Evolutionary conservation across 1,140 invertebrate genomes (phyloP).

Genomic region (Triops cancriformis): DNA sequence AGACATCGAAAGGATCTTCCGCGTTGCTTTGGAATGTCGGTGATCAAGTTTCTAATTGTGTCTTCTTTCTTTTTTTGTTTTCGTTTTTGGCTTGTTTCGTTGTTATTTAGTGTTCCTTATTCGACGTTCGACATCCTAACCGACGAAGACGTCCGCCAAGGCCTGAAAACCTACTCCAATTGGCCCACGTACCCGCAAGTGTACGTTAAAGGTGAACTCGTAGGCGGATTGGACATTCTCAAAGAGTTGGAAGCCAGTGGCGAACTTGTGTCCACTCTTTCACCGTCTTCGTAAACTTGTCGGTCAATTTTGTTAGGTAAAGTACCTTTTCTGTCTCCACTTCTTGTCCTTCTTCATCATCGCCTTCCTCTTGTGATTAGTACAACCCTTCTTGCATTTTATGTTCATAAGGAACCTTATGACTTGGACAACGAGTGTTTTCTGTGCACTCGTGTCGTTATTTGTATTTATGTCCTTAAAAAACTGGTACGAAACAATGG

Average conservation of each 20-base stretch:
- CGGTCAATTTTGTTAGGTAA: too few relatives aligned
- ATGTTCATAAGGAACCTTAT: too few relatives aligned
- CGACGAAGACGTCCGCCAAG: slow-evolving; percentile 88
- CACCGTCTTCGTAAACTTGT: not conserved
- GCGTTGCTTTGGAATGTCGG: not conserved
- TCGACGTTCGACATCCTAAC: slow-evolving; percentile 86
- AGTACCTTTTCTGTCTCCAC: too few relatives aligned
- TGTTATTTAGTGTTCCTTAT: slow-evolving; percentile 60
- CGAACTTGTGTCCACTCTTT: slow-evolving; percentile 38
- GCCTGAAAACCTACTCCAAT: slow-evolving; percentile 84
- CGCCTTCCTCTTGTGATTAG: too few relatives aligned
- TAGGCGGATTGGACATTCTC: slow-evolving; percentile 94
- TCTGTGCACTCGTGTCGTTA: too few relatives aligned
- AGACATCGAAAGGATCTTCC: not conserved
- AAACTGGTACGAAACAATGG: too few relatives aligned
- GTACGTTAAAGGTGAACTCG: slow-evolving; percentile 86
- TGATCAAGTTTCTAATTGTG: not conserved
- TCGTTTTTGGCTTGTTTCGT: too few relatives aligned
- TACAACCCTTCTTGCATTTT: too few relatives aligned
- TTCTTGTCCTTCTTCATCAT: too few relatives aligned
- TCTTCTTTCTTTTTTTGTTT: not conserved
- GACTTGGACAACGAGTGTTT: too few relatives aligned
- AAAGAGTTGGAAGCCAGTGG: slow-evolving; percentile 61
- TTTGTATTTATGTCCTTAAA: too few relatives aligned
- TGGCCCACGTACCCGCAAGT: slow-evolving; percentile 95